Conservation (phyloP, 2,888 invertebrate species). For the Miltochrista miniata region DNA sequence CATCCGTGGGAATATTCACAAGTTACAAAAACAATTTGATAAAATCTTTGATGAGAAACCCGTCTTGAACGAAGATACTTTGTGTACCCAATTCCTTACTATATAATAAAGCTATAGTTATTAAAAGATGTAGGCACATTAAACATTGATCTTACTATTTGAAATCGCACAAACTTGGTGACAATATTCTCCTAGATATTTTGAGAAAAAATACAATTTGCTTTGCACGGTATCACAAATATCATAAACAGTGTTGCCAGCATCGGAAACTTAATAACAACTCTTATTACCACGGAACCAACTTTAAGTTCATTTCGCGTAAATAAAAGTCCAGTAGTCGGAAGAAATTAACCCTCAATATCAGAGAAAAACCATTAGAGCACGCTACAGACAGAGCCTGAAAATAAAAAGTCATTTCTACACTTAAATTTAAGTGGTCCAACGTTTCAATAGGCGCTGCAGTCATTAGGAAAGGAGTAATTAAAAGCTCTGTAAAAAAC, state of each 20-base stretch:
- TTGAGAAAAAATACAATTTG: too few relatives aligned
- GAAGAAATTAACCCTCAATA: constrained; percentile 19
- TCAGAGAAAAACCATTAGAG: constrained; percentile 42
- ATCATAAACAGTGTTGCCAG: constrained; percentile 24
- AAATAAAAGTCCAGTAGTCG: constrained; percentile 15
- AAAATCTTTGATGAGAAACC: too few relatives aligned
- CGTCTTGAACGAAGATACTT: too few relatives aligned
- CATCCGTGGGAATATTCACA: too few relatives aligned
- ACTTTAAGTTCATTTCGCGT: neutral
- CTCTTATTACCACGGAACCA: neutral
- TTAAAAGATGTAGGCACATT: too few relatives aligned
- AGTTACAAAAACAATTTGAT: too few relatives aligned
- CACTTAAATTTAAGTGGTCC: constrained; percentile 66
- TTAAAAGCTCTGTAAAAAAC: constrained; percentile 75
- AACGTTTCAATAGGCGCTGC: constrained; percentile 64
- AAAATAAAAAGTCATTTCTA: constrained; percentile 73
- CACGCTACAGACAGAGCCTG: constrained; percentile 39
- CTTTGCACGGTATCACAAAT: too few relatives aligned
- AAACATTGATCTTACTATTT: too few relatives aligned
- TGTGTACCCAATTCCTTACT: too few relatives aligned
- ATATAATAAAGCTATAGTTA: too few relatives aligned
- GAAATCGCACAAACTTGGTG: too few relatives aligned
- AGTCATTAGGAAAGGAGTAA: constrained; percentile 77
- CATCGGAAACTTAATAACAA: neutral
- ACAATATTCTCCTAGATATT: too few relatives aligned